These are phyloP conservation scores for Cephus runcator DNA, from an alignment of 2,888 invertebrate genomes.

Conservation along the genomic window DNA sequence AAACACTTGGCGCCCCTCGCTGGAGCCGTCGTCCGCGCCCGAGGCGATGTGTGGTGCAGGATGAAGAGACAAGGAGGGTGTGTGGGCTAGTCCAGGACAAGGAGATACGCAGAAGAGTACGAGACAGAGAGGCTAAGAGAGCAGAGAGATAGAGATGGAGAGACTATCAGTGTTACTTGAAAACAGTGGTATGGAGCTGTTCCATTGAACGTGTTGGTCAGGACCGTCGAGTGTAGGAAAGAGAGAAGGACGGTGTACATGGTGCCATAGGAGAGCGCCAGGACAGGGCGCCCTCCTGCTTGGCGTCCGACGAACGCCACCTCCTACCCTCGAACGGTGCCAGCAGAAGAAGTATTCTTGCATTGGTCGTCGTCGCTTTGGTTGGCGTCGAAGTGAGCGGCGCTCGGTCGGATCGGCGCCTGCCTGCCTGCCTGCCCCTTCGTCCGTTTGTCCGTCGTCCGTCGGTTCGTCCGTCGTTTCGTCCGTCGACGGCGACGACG, in stretches of 20 bases:
- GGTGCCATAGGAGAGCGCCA: constrained; percentile 19
- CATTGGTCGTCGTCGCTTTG: constrained; percentile 34
- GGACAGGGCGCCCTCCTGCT: constrained; percentile 38
- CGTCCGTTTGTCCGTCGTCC: constrained; percentile 41
- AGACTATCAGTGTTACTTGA: not conserved
- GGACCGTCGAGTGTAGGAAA: constrained; percentile 28
- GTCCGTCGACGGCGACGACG: constrained; percentile 46
- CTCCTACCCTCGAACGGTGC: constrained; percentile 36
- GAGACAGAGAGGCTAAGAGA: too few species aligned
- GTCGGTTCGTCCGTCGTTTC: constrained; percentile 35
- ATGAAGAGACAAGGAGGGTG: constrained; percentile 8
- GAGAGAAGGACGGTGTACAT: constrained; percentile 11
- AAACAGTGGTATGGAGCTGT: not conserved
- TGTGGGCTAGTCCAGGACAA: not conserved
- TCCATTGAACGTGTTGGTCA: constrained; percentile 10
- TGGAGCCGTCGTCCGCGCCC: constrained; percentile 28
- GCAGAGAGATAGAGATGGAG: not conserved
- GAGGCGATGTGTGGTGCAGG: constrained; percentile 5
- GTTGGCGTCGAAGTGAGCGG: constrained; percentile 49
- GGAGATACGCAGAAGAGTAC: not conserved
- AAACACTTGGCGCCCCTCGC: constrained; percentile 57
- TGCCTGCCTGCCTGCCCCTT: constrained; percentile 43
- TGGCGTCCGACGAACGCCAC: constrained; percentile 31
- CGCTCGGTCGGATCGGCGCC: constrained; percentile 49
- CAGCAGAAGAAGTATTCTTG: constrained; percentile 48